Conservation (phyloP, 2,888 invertebrate genomes). For the Microplitis manilae region DNA sequence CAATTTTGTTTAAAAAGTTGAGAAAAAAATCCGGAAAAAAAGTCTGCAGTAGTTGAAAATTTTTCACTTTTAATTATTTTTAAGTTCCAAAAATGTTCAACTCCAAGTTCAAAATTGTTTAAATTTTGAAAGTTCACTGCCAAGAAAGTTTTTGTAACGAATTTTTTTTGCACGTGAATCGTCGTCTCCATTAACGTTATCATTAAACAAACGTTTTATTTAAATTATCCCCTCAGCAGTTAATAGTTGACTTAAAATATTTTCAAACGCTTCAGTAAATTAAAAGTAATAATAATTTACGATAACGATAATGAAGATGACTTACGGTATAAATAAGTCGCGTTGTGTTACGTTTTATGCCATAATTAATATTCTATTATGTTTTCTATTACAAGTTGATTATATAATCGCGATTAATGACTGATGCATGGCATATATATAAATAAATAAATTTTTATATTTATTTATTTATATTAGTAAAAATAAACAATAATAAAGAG, state of each 20-base stretch:
- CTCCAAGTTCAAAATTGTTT: no score
- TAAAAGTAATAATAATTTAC: slow-evolving; percentile 15
- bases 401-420: slow-evolving; percentile 48
- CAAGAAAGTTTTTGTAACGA: no score
- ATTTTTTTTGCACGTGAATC: neutral
- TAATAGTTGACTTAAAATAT: no score
- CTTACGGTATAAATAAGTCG: slow-evolving; percentile 44
- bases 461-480: slow-evolving; percentile 27
- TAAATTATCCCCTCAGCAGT: neutral
- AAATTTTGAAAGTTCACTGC: no score
- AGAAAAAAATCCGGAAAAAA: no score
- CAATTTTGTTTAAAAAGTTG: no score
- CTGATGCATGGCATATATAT: slow-evolving; percentile 41
- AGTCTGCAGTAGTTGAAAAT: no score
- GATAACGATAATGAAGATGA: slow-evolving; percentile 33
- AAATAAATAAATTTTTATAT: slow-evolving; percentile 38
- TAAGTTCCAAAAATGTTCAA: no score
- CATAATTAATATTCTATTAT: slow-evolving; percentile 54
- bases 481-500: slow-evolving; percentile 24
- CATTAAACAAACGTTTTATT: neutral
- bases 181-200: slow-evolving; percentile 31
- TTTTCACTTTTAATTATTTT: no score
- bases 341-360: slow-evolving; percentile 54
- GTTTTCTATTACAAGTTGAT: slow-evolving; percentile 43
- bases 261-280: neutral